Evolutionary conservation across 2,888 invertebrate genomes (phyloP).

Genomic region (Xestia rhomboidea): DNA sequence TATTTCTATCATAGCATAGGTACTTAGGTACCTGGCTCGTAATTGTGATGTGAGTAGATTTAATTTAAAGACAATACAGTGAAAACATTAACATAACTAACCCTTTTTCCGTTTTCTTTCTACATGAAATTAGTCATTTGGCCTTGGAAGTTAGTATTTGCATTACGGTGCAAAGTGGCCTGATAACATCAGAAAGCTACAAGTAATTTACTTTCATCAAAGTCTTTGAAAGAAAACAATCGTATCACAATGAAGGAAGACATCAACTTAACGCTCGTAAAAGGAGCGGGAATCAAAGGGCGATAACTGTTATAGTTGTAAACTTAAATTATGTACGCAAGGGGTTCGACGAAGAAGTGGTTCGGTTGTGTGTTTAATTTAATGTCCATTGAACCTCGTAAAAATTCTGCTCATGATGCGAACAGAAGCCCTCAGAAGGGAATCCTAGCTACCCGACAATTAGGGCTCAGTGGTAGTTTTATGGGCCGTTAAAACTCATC

Average conservation of each 20-base stretch:
- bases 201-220: constrained; percentile 3
- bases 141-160: background rate
- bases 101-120: background rate
- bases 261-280: constrained; percentile 59
- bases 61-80: background rate
- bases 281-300: constrained; percentile 47
- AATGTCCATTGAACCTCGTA: constrained; percentile 79
- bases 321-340: constrained; percentile 56
- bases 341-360: constrained; percentile 59
- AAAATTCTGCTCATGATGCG: constrained; percentile 75
- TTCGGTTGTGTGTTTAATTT: constrained; percentile 75
- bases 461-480: constrained; percentile 84
- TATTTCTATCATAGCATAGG: background rate
- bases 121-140: background rate
- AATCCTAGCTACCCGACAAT: constrained; percentile 78
- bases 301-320: constrained; percentile 65
- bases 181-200: background rate
- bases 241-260: constrained; percentile 46
- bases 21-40: background rate
- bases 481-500: constrained; percentile 83
- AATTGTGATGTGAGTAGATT: too few relatives aligned
- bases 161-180: background rate
- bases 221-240: constrained; percentile 27
- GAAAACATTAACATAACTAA: constrained; percentile 6
- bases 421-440: constrained; percentile 74